phyloP scores from a whole-genome alignment of 1,140 invertebrate species.

The Drosophila biarmipes region DNA sequence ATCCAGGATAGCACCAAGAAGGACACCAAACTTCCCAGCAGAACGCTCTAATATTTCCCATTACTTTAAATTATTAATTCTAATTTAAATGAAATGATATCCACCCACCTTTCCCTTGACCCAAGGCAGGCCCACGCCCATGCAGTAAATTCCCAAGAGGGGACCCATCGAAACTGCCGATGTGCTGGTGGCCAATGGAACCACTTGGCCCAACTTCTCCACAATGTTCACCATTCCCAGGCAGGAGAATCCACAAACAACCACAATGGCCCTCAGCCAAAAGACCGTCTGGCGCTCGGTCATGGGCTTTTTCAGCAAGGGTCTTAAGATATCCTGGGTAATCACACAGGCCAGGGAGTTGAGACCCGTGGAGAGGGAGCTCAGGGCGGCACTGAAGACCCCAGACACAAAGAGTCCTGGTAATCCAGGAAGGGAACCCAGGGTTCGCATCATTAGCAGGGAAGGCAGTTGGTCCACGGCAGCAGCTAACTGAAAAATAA shows the following conservation, averaged over 20 bases:
- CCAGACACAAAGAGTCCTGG: conserved; percentile 93
- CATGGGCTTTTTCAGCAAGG: conserved; percentile 87
- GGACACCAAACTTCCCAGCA: conserved; percentile 63
- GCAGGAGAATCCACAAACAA: conserved; percentile 88
- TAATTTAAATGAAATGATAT: not conserved
- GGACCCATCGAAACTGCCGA: conserved; percentile 90
- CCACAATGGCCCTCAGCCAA: conserved; percentile 89
- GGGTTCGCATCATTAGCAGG: conserved; percentile 91
- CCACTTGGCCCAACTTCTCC: conserved; percentile 90
- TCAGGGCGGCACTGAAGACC: conserved; percentile 94
- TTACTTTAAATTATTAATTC: not conserved
- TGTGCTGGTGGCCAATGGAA: conserved; percentile 89
- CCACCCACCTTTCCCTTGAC: conserved; percentile 88
- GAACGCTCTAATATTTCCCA: conserved; percentile 45
- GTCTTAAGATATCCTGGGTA: conserved; percentile 91
- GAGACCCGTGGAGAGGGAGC: conserved; percentile 95
- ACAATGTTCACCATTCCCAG: conserved; percentile 89
- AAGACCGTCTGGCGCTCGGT: conserved; percentile 88
- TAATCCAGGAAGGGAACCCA: conserved; percentile 90
- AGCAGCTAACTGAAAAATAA: conserved; percentile 85
- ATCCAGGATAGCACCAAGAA: conserved; percentile 67
- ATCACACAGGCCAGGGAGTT: conserved; percentile 97
- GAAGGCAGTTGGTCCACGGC: conserved; percentile 91
- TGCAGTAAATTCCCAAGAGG: conserved; percentile 91
- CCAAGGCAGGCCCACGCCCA: conserved; percentile 94